phyloP scores from a whole-genome alignment of 2,113 vertebrate species.

The Rhea pennata region DNA sequence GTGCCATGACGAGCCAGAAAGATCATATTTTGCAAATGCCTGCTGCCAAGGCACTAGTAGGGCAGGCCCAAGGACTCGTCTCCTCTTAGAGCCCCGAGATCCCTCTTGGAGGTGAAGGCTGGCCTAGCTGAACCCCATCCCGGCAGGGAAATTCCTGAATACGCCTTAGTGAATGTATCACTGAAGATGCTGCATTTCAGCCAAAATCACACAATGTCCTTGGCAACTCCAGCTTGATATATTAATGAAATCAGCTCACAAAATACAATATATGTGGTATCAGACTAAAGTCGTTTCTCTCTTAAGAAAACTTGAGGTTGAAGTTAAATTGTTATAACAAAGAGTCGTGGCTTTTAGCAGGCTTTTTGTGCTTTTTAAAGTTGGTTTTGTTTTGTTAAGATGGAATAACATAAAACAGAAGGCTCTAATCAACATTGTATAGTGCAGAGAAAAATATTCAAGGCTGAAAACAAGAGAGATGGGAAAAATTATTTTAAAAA shows the following conservation, averaged over 20 bases:
- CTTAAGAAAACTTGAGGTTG: background rate
- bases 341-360: background rate
- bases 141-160: background rate
- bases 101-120: background rate
- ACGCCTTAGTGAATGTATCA: background rate
- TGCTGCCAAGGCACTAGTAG: background rate
- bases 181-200: constrained; percentile 9
- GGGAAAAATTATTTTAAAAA: background rate
- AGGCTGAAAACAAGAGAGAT: background rate
- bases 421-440: background rate
- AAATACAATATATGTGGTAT: background rate
- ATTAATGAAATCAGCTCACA: background rate
- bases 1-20: background rate
- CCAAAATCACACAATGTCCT: background rate
- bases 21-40: background rate
- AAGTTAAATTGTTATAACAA: background rate
- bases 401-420: background rate
- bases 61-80: background rate
- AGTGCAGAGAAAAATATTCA: background rate
- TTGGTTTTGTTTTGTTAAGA: background rate
- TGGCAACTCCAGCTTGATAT: background rate
- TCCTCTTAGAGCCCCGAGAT: background rate
- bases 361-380: background rate
- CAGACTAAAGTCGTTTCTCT: background rate
- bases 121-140: background rate